A percentile compares a stretch with the other conserved stretches of the same genome.
Conservation (phyloP, 1,140 invertebrate genomes). For the Drosophila cardini region DNA sequence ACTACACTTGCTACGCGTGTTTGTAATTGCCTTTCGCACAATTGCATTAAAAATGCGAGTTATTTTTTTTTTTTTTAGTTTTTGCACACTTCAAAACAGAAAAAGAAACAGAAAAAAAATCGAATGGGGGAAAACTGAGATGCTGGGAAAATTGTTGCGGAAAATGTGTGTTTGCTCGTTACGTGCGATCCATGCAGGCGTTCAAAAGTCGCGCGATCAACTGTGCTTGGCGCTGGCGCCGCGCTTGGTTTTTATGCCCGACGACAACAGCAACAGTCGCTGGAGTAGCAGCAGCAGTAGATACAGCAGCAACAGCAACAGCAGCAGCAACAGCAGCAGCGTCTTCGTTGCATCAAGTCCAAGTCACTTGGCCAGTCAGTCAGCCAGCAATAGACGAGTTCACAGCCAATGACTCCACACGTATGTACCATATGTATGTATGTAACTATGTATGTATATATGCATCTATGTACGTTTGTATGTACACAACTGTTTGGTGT, state of each 20-base stretch:
- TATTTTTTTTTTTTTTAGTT: neutral
- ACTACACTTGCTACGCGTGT: slow-evolving; percentile 15
- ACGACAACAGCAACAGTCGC: slow-evolving; percentile 11
- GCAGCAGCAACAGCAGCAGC: slow-evolving; percentile 20
- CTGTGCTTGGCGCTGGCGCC: slow-evolving; percentile 70
- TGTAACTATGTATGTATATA: slow-evolving; percentile 1
- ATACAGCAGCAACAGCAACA: slow-evolving; percentile 12
- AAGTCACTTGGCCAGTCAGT: slow-evolving; percentile 68
- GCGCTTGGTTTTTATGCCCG: slow-evolving; percentile 74
- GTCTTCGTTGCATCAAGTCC: slow-evolving; percentile 67
- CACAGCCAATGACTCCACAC: slow-evolving; percentile 66
- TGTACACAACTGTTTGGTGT: slow-evolving; percentile 66
- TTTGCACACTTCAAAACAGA: slow-evolving; percentile 7
- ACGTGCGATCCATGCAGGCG: slow-evolving; percentile 52
- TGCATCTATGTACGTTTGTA: neutral
- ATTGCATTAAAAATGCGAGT: slow-evolving; percentile 9
- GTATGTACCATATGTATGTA: slow-evolving; percentile 12
- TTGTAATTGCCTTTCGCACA: slow-evolving; percentile 10
- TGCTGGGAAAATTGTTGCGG: slow-evolving; percentile 43
- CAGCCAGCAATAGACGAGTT: slow-evolving; percentile 61
- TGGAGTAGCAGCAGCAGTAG: slow-evolving; percentile 21
- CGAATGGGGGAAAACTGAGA: slow-evolving; percentile 12
- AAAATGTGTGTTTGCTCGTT: slow-evolving; percentile 27
- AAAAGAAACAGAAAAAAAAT: slow-evolving; percentile 30
- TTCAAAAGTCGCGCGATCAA: slow-evolving; percentile 79